phyloP scores from a whole-genome alignment of 2,113 vertebrate genomes.

The Peromyscus californicus region DNA sequence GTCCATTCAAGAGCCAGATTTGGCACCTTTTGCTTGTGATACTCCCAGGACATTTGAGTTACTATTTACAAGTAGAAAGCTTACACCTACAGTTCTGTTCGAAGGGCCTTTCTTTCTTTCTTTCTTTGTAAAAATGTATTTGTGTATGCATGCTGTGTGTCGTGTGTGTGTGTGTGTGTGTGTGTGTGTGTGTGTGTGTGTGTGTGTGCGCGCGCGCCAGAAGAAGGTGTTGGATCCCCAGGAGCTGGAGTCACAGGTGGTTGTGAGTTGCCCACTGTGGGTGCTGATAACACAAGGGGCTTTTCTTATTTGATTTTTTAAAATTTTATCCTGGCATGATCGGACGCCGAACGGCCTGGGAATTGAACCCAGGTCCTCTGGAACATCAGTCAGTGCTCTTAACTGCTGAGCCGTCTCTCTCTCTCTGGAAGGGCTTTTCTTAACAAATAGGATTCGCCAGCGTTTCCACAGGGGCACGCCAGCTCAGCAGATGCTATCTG shows the following conservation, averaged over 20 bases:
- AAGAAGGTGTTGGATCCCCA: background rate
- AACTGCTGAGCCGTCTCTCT: too few relatives aligned
- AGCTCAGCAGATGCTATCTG: background rate
- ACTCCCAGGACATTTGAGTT: background rate
- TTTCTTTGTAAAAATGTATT: background rate
- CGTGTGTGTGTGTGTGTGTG: background rate
- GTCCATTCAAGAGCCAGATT: background rate
- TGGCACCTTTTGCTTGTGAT: background rate
- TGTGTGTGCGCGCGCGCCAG: background rate
- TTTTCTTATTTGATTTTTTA: background rate
- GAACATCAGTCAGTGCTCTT: too few relatives aligned
- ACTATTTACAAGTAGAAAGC: constrained; percentile 4
- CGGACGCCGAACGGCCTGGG: too few relatives aligned
- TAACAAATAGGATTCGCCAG: background rate
- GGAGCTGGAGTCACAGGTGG: background rate
- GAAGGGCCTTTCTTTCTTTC: background rate
- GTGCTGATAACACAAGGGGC: background rate
- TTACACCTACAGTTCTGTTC: background rate
- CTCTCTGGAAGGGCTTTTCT: background rate
- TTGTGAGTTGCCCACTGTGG: background rate
- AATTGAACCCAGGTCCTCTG: too few relatives aligned
- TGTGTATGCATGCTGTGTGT: background rate
- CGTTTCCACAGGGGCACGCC: background rate
- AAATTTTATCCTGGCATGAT: too few relatives aligned
- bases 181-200: background rate